Conservation (phyloP, 2,888 invertebrate genomes). For the Netelia virgata region DNA sequence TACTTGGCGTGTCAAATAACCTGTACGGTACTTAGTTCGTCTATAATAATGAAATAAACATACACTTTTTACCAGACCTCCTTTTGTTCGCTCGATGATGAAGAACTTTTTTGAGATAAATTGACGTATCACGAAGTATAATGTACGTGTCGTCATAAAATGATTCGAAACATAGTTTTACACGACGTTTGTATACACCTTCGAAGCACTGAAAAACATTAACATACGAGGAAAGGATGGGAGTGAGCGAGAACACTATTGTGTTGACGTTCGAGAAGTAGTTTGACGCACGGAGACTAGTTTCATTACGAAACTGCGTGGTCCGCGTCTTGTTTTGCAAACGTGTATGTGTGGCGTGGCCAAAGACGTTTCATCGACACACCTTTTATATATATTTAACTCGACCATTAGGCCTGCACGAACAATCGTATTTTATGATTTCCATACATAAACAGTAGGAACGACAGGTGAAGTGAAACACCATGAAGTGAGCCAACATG, state of each 20-base stretch:
- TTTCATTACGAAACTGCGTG: conserved; percentile 45
- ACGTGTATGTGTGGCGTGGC: neutral
- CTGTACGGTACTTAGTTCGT: neutral
- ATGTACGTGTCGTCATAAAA: neutral
- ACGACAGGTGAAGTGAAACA: neutral
- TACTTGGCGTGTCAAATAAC: neutral
- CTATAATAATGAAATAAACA: neutral
- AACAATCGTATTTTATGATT: neutral
- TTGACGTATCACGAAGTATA: neutral
- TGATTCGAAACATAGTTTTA: neutral
- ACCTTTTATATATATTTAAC: neutral
- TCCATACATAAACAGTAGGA: neutral
- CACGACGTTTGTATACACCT: conserved; percentile 4
- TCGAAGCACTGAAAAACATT: neutral
- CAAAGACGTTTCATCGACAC: neutral
- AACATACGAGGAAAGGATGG: neutral
- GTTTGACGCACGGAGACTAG: neutral
- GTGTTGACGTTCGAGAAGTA: conserved; percentile 38
- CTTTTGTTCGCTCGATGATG: neutral
- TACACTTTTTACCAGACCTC: neutral
- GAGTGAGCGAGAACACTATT: conserved; percentile 1
- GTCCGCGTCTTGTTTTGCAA: conserved; percentile 15
- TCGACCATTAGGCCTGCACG: neutral
- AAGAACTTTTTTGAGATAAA: neutral
- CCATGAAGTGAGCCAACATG: too few relatives aligned